Evolutionary conservation across 2,888 invertebrate species (phyloP).

Genomic region (Cheilosia soror): DNA sequence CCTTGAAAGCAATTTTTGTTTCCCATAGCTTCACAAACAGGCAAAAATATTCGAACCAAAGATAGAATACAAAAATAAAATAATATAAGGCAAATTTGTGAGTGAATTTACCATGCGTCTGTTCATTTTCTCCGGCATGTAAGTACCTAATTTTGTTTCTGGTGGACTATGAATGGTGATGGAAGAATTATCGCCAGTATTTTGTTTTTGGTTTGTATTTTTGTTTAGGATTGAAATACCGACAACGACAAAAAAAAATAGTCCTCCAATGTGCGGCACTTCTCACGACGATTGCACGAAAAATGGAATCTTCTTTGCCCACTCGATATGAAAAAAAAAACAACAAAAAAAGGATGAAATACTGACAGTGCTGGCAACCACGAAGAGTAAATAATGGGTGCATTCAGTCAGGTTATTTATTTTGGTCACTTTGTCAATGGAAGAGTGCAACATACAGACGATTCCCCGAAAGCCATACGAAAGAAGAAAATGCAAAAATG

Average conservation of each 20-base stretch:
- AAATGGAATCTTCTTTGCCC: slow-evolving; percentile 54
- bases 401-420: neutral
- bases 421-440: neutral
- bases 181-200: neutral
- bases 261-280: slow-evolving; percentile 11
- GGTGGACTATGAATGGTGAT: neutral
- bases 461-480: neutral
- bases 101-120: slow-evolving; percentile 71
- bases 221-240: slow-evolving; percentile 18
- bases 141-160: slow-evolving; percentile 43
- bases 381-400: slow-evolving; percentile 11
- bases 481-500: neutral
- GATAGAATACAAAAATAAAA: neutral
- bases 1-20: neutral
- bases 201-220: slow-evolving; percentile 21
- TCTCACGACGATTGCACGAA: slow-evolving; percentile 45
- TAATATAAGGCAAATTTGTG: slow-evolving; percentile 22
- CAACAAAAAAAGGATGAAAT: slow-evolving; percentile 23
- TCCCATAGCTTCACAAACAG: neutral
- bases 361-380: slow-evolving; percentile 30
- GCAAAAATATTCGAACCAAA: neutral
- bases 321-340: slow-evolving; percentile 45
- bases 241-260: neutral
- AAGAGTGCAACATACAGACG: too few species aligned
- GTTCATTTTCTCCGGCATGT: slow-evolving; percentile 73